Percentiles rank a stretch among this genome's conserved stretches.
phyloP scores from a whole-genome alignment of 2,113 vertebrate genomes.

The Takifugu flavidus region DNA sequence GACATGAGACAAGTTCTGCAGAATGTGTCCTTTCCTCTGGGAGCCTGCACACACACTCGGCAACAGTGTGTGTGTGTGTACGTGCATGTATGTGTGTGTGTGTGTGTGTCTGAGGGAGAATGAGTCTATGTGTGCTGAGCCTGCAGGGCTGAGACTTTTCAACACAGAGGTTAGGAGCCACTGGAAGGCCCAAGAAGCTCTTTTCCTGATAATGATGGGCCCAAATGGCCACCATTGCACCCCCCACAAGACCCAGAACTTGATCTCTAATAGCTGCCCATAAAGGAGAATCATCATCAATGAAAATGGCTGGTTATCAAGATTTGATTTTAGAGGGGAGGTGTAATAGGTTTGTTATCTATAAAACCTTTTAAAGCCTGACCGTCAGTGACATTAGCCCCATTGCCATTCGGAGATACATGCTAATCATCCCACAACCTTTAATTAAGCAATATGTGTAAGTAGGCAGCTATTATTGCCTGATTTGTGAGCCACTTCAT shows the following conservation, averaged over 20 bases:
- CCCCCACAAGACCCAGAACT: slow-evolving; percentile 54
- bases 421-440: slow-evolving; percentile 99
- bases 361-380: slow-evolving; percentile 97
- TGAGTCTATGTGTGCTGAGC: slow-evolving; percentile 10
- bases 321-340: slow-evolving; percentile 75
- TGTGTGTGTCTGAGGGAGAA: background rate
- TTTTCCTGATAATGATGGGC: slow-evolving; percentile 47
- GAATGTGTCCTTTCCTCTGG: background rate
- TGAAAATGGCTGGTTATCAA: slow-evolving; percentile 91
- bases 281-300: slow-evolving; percentile 79
- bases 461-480: slow-evolving; percentile 96
- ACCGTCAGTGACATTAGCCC: slow-evolving; percentile 73
- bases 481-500: slow-evolving; percentile 99
- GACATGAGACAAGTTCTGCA: background rate
- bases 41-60: background rate
- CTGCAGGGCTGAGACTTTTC: slow-evolving; percentile 42
- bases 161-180: slow-evolving; percentile 50
- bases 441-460: slow-evolving; percentile 99
- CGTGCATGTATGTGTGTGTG: background rate
- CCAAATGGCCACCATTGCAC: slow-evolving; percentile 37
- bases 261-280: slow-evolving; percentile 71
- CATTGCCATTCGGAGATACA: slow-evolving; percentile 94
- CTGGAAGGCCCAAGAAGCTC: slow-evolving; percentile 65
- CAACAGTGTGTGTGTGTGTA: background rate
- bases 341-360: slow-evolving; percentile 89